Evolutionary conservation across 2,797 vertebrate species (phyloP), one percentile per base, ranked within the genome.

Genomic region (Pseudopleuronectes americanus): DNA sequence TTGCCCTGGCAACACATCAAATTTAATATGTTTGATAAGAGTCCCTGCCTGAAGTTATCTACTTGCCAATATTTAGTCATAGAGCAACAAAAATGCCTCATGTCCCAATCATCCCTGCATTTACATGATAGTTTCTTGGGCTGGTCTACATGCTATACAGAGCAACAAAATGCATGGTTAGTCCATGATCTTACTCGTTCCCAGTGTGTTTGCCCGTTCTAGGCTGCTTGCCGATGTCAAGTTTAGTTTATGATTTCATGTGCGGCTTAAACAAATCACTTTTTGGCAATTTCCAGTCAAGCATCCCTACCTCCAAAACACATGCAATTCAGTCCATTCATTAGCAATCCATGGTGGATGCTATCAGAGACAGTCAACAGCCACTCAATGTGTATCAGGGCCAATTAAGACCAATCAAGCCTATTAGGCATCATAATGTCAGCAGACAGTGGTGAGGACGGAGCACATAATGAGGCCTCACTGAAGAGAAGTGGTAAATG

Each of bases 321-420:
- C 80, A 88, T 64, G 80, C 89, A 86, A 81, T 86, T 77, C 74
- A 88, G 79, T 88, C 84, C 85, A 74, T 90, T 90, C 87, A 90
- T 92, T 88, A 90, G 65, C 79, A 70, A 83, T 84, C 77, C 83
- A 85, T 77, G 78, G 72, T 28, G 72, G 89, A 90, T 87, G 85
- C 86, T 90, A 91, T 92, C 92, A 83, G 83, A 90, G 84, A 80
- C 87, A 88, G 91, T 90, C 90, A 90, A 89, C 85, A 91, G 87
- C 91, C 90, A 89, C 86, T 93, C 90, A 64, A 57, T 90, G 87
- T 94, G 92, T 90, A 93, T 93, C 89, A 90, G 87, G 77, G 84
- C 89, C 90, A 94, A 88, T 93, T 93, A 93, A 90, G 85, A 87
- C 81, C 86, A 91, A 92, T 92, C 85, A 91, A 64, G 79, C 68